These are phyloP conservation scores for Bombyx huttoni DNA, from an alignment of 2,888 invertebrate species.

Conservation along the genomic window DNA sequence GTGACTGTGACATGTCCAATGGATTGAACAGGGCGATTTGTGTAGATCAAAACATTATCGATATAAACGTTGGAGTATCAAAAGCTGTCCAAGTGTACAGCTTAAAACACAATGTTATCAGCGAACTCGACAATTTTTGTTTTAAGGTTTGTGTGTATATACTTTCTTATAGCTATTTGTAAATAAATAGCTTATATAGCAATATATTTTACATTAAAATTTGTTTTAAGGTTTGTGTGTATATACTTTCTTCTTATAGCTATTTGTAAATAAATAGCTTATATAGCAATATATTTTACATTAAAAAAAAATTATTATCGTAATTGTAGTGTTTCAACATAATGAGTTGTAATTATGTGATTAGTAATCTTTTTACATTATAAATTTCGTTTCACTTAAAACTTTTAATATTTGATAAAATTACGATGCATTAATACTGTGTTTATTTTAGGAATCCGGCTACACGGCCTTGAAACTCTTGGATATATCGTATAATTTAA, in stretches of 20 bases:
- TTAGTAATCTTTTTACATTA: no score
- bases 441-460: constrained; percentile 52
- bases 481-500: constrained; percentile 72
- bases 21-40: constrained; percentile 64
- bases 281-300: no score
- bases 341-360: no score
- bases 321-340: no score
- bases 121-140: constrained; percentile 71
- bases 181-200: no score
- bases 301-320: no score
- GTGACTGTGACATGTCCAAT: constrained; percentile 66
- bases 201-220: no score
- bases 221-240: constrained; percentile 69
- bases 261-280: no score
- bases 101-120: constrained; percentile 75
- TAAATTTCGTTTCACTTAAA: no score
- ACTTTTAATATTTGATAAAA: no score
- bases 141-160: constrained; percentile 62
- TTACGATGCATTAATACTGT: background rate
- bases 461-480: constrained; percentile 60
- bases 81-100: constrained; percentile 72
- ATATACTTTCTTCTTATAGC: background rate
- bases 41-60: constrained; percentile 72
- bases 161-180: background rate
- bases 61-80: constrained; percentile 73